A percentile compares a stretch with the other conserved stretches of the same genome.
These are phyloP conservation scores for Aspidiotus rigidus DNA, from an alignment of 2,888 invertebrate genomes.

Conservation along the genomic window DNA sequence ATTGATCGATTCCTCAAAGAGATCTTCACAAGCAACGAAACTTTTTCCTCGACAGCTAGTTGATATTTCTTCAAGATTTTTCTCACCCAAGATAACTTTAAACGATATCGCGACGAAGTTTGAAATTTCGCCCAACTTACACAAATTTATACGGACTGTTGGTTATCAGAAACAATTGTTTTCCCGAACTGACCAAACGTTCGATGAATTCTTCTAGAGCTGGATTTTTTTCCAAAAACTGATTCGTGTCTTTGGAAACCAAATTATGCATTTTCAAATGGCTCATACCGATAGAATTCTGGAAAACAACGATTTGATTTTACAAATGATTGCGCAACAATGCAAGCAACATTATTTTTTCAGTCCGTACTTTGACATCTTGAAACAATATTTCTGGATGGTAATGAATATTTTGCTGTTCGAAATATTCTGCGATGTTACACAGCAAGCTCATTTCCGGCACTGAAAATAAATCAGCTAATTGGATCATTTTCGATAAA, in stretches of 20 bases:
- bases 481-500: conserved; percentile 74
- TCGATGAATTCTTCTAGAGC: conserved; percentile 66
- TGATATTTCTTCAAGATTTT: too few species aligned
- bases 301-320: conserved; percentile 40
- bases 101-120: neutral
- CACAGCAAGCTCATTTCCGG: conserved; percentile 91
- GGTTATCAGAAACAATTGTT: conserved; percentile 89
- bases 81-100: too few species aligned
- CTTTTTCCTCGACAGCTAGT: too few species aligned
- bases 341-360: neutral
- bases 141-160: conserved; percentile 95
- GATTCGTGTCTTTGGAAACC: conserved; percentile 69
- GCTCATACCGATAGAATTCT: conserved; percentile 80
- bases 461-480: conserved; percentile 92
- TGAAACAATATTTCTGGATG: conserved; percentile 92
- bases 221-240: conserved; percentile 68
- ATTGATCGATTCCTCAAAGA: too few species aligned
- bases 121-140: conserved; percentile 51
- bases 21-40: too few species aligned
- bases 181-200: conserved; percentile 61
- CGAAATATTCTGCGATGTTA: conserved; percentile 88
- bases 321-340: neutral
- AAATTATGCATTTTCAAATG: conserved; percentile 83
- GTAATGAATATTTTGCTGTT: conserved; percentile 78
- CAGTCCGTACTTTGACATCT: conserved; percentile 70